Evolutionary conservation across 1,140 invertebrate genomes (phyloP).

Genomic region (Eulimnadia texana): DNA sequence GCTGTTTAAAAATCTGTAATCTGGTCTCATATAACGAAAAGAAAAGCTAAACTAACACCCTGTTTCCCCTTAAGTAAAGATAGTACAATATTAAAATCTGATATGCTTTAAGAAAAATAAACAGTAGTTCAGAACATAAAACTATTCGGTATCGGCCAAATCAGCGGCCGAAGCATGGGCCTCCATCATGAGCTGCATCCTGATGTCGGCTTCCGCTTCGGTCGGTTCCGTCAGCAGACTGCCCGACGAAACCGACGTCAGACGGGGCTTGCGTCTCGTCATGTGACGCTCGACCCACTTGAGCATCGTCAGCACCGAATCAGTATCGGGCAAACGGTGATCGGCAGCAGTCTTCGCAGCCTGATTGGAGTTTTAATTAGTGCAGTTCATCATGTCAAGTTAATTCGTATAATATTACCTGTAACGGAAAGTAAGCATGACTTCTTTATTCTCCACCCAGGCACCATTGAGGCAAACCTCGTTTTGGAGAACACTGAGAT

Average conservation of each 20-base stretch:
- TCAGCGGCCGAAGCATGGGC: background rate
- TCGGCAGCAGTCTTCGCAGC: constrained; percentile 75
- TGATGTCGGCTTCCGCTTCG: constrained; percentile 1
- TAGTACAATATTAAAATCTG: background rate
- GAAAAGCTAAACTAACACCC: too few species aligned
- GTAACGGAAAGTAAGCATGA: constrained; percentile 73
- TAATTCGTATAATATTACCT: constrained; percentile 26
- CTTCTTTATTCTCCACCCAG: constrained; percentile 84
- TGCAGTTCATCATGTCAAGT: background rate
- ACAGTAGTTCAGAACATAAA: too few species aligned
- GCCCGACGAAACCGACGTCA: background rate
- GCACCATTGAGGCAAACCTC: constrained; percentile 64
- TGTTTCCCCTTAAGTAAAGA: too few species aligned
- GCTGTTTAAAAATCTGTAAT: too few species aligned
- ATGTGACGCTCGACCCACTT: constrained; percentile 78
- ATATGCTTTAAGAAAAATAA: background rate
- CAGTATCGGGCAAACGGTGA: constrained; percentile 64
- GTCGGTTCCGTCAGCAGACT: background rate
- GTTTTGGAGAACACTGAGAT: constrained; percentile 65
- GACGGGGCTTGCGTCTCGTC: constrained; percentile 32
- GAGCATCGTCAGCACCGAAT: constrained; percentile 72
- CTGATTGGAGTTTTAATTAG: background rate
- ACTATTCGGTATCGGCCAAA: background rate
- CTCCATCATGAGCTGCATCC: background rate
- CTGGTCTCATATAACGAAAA: too few species aligned